A percentile compares a stretch with the other conserved stretches of the same genome.
These are phyloP conservation scores for Rhaphigaster nebulosa DNA, from an alignment of 2,888 invertebrate species.

Conservation along the genomic window DNA sequence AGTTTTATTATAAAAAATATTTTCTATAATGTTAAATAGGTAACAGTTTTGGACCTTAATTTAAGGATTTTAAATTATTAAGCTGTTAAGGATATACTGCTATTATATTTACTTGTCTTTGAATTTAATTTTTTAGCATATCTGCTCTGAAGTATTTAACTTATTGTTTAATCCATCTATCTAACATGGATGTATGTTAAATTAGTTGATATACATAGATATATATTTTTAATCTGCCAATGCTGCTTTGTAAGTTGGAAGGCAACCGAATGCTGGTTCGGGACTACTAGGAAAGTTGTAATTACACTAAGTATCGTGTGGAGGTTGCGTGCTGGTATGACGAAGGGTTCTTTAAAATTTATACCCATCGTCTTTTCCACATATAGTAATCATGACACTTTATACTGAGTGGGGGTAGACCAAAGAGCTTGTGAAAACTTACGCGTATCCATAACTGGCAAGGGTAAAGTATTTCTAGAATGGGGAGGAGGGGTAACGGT, in stretches of 20 bases:
- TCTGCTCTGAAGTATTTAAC: no score
- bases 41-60: no score
- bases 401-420: background rate
- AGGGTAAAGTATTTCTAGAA: background rate
- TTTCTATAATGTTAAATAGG: background rate
- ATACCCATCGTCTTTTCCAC: constrained; percentile 53
- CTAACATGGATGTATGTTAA: background rate
- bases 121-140: no score
- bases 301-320: constrained; percentile 48
- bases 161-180: no score
- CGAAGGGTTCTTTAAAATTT: constrained; percentile 50
- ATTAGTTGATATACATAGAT: no score
- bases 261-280: background rate
- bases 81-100: no score
- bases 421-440: background rate
- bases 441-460: background rate
- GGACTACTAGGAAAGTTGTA: constrained; percentile 34
- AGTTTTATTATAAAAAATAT: background rate
- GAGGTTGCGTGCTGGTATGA: constrained; percentile 19
- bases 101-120: no score
- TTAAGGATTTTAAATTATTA: no score
- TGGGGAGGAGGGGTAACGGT: background rate
- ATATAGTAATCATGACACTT: constrained; percentile 57
- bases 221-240: background rate
- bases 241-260: background rate